phyloP scores from a whole-genome alignment of 2,113 vertebrate genomes.

The Plecturocebus donacophilus region DNA sequence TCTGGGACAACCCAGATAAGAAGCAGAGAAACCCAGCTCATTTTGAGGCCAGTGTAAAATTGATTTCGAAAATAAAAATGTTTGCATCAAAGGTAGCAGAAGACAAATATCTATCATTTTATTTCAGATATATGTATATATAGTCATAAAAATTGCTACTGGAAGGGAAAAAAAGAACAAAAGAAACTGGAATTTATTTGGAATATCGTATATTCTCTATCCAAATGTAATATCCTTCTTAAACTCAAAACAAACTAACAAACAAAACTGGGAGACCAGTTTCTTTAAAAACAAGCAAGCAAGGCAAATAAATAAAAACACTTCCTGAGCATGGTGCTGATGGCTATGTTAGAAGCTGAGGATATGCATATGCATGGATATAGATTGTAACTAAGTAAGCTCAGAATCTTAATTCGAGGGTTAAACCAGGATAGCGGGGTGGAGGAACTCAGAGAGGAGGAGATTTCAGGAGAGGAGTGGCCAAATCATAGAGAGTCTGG shows the following conservation, averaged over 20 bases:
- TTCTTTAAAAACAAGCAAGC: not conserved
- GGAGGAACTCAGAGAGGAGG: not conserved
- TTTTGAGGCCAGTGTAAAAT: not conserved
- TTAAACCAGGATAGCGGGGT: not conserved
- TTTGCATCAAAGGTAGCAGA: not conserved
- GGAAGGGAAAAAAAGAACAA: not conserved
- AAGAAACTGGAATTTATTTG: not conserved
- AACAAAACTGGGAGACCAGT: not conserved
- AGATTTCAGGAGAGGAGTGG: not conserved
- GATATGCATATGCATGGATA: not conserved
- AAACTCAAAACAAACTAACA: not conserved
- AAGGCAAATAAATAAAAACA: not conserved
- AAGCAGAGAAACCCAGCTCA: not conserved
- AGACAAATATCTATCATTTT: not conserved
- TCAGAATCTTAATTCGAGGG: not conserved
- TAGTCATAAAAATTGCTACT: not conserved
- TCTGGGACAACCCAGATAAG: not conserved
- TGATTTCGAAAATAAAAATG: not conserved
- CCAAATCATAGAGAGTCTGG: not conserved
- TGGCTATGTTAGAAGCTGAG: not conserved
- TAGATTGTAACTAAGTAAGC: not conserved
- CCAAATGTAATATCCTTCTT: not conserved
- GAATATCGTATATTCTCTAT: not conserved
- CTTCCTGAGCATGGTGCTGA: not conserved
- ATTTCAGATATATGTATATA: not conserved